These are phyloP conservation scores for Monochamus saltuarius DNA, from an alignment of 1,140 invertebrate genomes.

Conservation along the genomic window DNA sequence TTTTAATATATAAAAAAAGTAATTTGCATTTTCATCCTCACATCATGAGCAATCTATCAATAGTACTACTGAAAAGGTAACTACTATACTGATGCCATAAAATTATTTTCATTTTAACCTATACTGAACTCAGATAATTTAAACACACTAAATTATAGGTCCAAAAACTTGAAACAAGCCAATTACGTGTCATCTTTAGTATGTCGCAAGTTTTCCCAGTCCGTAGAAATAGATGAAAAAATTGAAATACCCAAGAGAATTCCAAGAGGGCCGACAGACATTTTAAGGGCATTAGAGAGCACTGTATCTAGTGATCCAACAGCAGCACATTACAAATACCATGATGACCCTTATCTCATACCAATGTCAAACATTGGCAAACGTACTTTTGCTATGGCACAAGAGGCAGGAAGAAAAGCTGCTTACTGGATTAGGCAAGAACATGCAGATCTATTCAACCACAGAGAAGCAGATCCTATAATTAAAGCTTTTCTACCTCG, in stretches of 20 bases:
- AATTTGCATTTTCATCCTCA: too few species aligned
- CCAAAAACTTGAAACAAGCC: too few species aligned
- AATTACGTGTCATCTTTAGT: neutral
- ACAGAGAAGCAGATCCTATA: constrained; percentile 68
- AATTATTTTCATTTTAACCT: too few species aligned
- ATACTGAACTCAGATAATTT: too few species aligned
- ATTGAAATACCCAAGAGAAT: constrained; percentile 69
- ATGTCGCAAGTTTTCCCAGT: constrained; percentile 9
- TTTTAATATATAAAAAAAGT: too few species aligned
- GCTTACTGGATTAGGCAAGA: constrained; percentile 81
- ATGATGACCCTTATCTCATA: constrained; percentile 87
- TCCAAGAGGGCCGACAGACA: constrained; percentile 75
- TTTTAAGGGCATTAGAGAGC: constrained; percentile 74
- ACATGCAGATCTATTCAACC: constrained; percentile 74
- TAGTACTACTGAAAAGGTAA: too few species aligned
- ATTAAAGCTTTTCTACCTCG: constrained; percentile 72
- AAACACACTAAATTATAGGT: too few species aligned
- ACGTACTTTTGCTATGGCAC: constrained; percentile 73
- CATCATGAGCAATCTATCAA: too few species aligned
- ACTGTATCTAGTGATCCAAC: constrained; percentile 74
- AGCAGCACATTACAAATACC: constrained; percentile 82
- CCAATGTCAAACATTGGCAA: constrained; percentile 75
- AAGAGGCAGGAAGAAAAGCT: constrained; percentile 77
- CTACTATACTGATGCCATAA: too few species aligned
- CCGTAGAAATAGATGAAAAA: constrained; percentile 33